Conservation (phyloP, 2,797 vertebrate genomes). For the Spheniscus humboldti region DNA sequence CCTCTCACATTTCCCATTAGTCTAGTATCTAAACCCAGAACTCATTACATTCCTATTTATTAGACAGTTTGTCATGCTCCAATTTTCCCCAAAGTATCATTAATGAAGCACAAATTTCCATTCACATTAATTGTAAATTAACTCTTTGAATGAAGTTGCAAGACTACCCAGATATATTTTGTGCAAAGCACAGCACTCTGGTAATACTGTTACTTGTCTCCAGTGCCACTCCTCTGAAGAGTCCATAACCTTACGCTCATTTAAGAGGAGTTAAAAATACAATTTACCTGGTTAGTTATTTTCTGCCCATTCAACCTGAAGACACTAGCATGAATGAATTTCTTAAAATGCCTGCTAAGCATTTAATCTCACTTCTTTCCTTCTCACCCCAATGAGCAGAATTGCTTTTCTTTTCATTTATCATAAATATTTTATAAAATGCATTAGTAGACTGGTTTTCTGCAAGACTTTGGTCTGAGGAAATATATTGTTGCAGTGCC, state of each 20-base stretch:
- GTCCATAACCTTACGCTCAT: neutral
- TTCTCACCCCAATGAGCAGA: neutral
- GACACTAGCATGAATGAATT: neutral
- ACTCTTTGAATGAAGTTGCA: neutral
- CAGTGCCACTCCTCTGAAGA: neutral
- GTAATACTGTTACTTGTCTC: neutral
- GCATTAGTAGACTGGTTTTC: neutral
- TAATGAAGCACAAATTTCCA: neutral
- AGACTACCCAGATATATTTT: neutral
- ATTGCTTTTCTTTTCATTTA: neutral
- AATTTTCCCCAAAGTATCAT: constrained; percentile 25
- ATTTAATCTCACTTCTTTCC: neutral
- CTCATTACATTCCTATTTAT: neutral
- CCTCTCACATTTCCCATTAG: neutral
- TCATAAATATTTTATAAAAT: neutral
- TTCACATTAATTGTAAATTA: neutral
- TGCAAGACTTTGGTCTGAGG: neutral
- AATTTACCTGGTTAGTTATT: neutral
- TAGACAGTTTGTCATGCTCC: neutral
- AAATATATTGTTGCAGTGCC: neutral
- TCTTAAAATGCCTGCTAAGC: neutral
- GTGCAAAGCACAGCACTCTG: neutral
- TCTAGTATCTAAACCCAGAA: neutral
- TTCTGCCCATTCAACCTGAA: neutral
- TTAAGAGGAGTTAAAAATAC: neutral